These are phyloP conservation scores for Mirounga angustirostris DNA, from an alignment of 2,113 vertebrate genomes.

Conservation along the genomic window DNA sequence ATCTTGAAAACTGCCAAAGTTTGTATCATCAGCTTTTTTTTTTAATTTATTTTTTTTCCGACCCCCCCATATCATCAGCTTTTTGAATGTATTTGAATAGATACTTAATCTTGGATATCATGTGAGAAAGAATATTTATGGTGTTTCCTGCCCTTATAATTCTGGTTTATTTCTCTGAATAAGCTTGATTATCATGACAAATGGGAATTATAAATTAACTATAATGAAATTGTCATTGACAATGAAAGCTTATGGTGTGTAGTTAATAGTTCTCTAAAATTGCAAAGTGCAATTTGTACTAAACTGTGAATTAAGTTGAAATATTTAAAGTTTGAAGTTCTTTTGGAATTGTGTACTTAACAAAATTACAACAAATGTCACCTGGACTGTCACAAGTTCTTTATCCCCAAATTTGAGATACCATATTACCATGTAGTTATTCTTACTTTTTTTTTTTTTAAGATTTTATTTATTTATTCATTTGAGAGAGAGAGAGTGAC, in stretches of 20 bases:
- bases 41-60: no score
- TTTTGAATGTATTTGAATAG: not conserved
- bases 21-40: not conserved
- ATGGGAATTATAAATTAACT: not conserved
- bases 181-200: not conserved
- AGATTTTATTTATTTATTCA: no score
- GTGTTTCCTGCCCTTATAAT: not conserved
- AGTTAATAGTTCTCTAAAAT: conserved; percentile 41
- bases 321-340: conserved; percentile 12
- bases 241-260: not conserved
- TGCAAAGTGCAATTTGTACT: not conserved
- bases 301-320: not conserved
- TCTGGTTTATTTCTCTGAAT: conserved; percentile 49
- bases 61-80: not conserved
- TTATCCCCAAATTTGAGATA: not conserved
- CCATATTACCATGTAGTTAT: not conserved
- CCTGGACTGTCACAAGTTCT: not conserved
- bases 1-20: conserved; percentile 11
- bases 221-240: conserved; percentile 45
- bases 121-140: not conserved
- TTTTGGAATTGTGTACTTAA: conserved; percentile 49
- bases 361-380: not conserved
- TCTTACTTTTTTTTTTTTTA: not conserved
- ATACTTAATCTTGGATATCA: not conserved
- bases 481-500: no score